Conservation (phyloP, 2,797 vertebrate genomes). For the Leptodactylus fallax region DNA sequence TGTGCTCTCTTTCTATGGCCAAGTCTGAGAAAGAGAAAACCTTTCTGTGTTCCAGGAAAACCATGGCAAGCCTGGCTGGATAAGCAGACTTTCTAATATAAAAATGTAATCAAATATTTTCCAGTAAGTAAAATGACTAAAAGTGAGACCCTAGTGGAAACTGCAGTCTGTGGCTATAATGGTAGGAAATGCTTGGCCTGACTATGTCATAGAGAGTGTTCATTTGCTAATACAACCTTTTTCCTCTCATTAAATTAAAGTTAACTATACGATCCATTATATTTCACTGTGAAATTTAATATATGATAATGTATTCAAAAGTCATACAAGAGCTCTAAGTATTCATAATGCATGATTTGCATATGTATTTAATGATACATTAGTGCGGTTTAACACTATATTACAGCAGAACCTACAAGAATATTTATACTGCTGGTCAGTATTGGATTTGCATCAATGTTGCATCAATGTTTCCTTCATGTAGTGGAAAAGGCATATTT, state of each 20-base stretch:
- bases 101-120: constrained; percentile 40
- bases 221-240: constrained; percentile 20
- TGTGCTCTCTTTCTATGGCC: background rate
- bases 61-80: background rate
- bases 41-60: constrained; percentile 37
- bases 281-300: background rate
- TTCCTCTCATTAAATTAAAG: background rate
- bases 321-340: background rate
- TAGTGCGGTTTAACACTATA: background rate
- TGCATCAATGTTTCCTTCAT: background rate
- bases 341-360: background rate
- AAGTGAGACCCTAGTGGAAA: constrained; percentile 25
- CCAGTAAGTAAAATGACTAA: constrained; percentile 30
- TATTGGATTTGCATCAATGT: background rate
- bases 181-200: constrained; percentile 37
- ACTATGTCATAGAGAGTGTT: constrained; percentile 37
- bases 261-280: background rate
- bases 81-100: constrained; percentile 27
- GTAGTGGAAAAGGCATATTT: too few species aligned
- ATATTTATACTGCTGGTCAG: background rate
- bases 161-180: constrained; percentile 25
- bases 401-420: background rate
- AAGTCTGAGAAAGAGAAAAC: constrained; percentile 28
- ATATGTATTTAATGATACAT: background rate
- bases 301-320: background rate